Percentiles rank a stretch among this genome's conserved stretches.
Evolutionary conservation across 2,888 invertebrate genomes (phyloP).

Genomic region (Drosophila rubida): DNA sequence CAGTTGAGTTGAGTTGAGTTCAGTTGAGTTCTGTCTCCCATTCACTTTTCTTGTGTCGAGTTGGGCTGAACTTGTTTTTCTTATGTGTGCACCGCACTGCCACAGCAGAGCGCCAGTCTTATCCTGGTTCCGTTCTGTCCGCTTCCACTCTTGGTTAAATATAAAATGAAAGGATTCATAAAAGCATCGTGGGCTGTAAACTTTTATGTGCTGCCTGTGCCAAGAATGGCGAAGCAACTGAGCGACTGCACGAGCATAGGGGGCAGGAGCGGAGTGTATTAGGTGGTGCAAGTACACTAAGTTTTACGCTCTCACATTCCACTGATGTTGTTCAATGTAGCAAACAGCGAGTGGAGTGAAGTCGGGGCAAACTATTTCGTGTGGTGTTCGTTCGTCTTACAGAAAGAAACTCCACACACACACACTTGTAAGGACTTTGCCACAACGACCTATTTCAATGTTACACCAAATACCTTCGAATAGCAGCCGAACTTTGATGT

Average conservation of each 20-base stretch:
- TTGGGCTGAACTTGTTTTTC: slow-evolving; percentile 21
- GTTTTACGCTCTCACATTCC: slow-evolving; percentile 52
- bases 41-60: slow-evolving; percentile 11
- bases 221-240: neutral
- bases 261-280: slow-evolving; percentile 22
- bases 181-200: slow-evolving; percentile 47
- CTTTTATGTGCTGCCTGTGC: slow-evolving; percentile 29
- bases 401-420: slow-evolving; percentile 2
- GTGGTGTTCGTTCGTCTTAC: neutral
- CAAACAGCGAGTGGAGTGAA: slow-evolving; percentile 25
- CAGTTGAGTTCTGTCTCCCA: neutral
- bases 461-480: neutral
- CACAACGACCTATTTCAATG: slow-evolving; percentile 6
- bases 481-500: neutral
- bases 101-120: slow-evolving; percentile 28
- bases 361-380: slow-evolving; percentile 17
- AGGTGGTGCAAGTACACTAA: slow-evolving; percentile 44
- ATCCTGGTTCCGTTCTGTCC: slow-evolving; percentile 33
- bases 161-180: slow-evolving; percentile 66
- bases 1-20: neutral
- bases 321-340: slow-evolving; percentile 54
- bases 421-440: slow-evolving; percentile 10
- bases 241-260: neutral
- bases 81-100: slow-evolving; percentile 22
- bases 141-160: slow-evolving; percentile 42